Evolutionary conservation across 1,140 invertebrate species (phyloP), one percentile per base, ranked within the genome.

Genomic region (Drosophila subpulchrella): DNA sequence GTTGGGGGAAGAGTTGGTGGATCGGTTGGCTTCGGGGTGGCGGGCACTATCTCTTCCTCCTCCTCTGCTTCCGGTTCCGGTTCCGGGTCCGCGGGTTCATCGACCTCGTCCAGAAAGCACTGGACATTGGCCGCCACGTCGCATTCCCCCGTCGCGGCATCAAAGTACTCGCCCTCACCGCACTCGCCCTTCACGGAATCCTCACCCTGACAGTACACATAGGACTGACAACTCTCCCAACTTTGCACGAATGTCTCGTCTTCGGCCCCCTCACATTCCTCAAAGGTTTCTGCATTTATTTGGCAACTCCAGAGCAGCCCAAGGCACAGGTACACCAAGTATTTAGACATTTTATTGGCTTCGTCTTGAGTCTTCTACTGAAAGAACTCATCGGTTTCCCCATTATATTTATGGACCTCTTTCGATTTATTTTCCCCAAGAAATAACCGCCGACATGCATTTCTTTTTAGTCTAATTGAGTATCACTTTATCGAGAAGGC

Each of bases 381-480:
- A 88, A 47, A 48, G 12, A 13, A 11, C 7, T 17, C 12, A 1
- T 6, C 48, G 11, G 10, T 17, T 61, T 38, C 39, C 54, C 58
- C 60, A 38, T 65, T 60, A 61, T 53, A 75, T 86, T 86, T 86
- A 86, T 83, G 75, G 60, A 44, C 39, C 47, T 27, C 48, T 41
- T 60, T 17, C 7, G 24, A 27, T 38, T 17, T 34, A 0, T 27
- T 32, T 47, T 32, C 44, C 50, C 71, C 38, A 39, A 67, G 70
- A 70, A 41, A 42, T 58, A 34, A 34, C 17, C 20, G 2, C 0
- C 27, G 17, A 76, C 82, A 85, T 63, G 82, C 47, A 83, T 83
- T 88, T 88, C 75, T 73, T 88, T 86, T 86, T 88, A 86, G 62
- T 44, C 55, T 88, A 83, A 86, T 86, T 86, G 56, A 58, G 58